Base-by-base conservation (phyloP, 2,797 vertebrate genomes). In the Myotis daubentonii region DNA sequence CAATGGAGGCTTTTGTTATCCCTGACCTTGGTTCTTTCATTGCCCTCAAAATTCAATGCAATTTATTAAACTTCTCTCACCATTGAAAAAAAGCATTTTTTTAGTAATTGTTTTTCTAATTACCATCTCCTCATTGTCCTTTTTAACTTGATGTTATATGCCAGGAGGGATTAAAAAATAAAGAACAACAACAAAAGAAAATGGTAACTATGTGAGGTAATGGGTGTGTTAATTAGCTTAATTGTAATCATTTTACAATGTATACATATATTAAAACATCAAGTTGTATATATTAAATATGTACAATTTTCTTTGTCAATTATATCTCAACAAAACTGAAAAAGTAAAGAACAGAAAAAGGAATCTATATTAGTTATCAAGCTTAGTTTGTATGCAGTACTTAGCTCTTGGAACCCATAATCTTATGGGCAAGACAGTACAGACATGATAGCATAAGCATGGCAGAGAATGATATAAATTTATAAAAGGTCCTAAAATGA, bases 101-200 rank as follows among this genome's bases (percentile, higher is more conserved):
- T 20, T 60, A 60, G 87, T 78, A 55, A 62, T 92, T 81, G 36
- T 71, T 51, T 95, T 94, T 94, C 53, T 68, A 57, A 72, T 87
- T 66, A 81, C 36, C 51, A 87, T 75, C 17, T 95, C 19, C 2
- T 85, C 30, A 16, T 53, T 84, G 78, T 4, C 66, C 72, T 81
- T 85, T 17, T 60, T 75, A 74, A 72, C 33, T 84, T 66, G 55
- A 70, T 51, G 13, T 82, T 82, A n/a, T 71, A 4, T 81, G 36
- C 38, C 70, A 91, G 51, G 65, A 90, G 47, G 25, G 38, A 87
- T 70, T 88, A 60, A 81, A 93, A 70, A 41, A 47, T 38, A n/a
- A n/a, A 70, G 23, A 70, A 30, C 10, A 85, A 55, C 38, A 86
- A 44, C 8, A 79, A 66, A 47, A 44, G 76, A 81, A 47, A 81